Percentiles rank a stretch among this genome's conserved stretches.
phyloP scores from a whole-genome alignment of 1,140 invertebrate species.

The Battus philenor region DNA sequence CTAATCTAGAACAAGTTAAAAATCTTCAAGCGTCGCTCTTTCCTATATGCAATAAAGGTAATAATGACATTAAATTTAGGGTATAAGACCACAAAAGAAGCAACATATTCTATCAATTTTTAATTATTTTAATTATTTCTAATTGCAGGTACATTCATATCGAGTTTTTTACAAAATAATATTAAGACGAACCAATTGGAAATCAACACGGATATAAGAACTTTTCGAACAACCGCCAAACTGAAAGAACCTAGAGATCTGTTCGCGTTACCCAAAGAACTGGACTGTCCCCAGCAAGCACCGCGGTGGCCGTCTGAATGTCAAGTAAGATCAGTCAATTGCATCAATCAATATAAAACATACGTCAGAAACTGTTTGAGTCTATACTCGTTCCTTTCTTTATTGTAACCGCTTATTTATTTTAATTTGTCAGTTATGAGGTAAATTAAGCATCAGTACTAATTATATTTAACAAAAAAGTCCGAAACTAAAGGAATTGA shows the following conservation, averaged over 20 bases:
- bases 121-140: too few relatives aligned
- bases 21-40: conserved; percentile 79
- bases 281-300: conserved; percentile 84
- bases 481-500: too few relatives aligned
- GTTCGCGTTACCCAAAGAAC: conserved; percentile 81
- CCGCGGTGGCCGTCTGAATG: conserved; percentile 93
- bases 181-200: conserved; percentile 81
- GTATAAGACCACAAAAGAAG: too few relatives aligned
- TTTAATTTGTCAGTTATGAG: too few relatives aligned
- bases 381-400: too few relatives aligned
- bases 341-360: too few relatives aligned
- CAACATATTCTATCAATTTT: too few relatives aligned
- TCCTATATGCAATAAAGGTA: conserved; percentile 76
- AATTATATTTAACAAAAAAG: too few relatives aligned
- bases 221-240: conserved; percentile 78
- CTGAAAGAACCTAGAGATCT: conserved; percentile 81
- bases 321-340: conserved; percentile 77
- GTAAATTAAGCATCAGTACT: too few relatives aligned
- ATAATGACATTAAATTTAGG: conserved; percentile 10
- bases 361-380: too few relatives aligned
- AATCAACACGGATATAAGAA: conserved; percentile 80
- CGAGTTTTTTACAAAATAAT: conserved; percentile 76
- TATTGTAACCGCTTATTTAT: too few relatives aligned
- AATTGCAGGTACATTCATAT: conserved; percentile 76
- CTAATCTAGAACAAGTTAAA: conserved; percentile 75